A percentile compares a stretch with the other conserved stretches of the same genome.
These are phyloP conservation scores for Intellagama lesueurii DNA, from an alignment of 2,797 vertebrate genomes.

Conservation along the genomic window DNA sequence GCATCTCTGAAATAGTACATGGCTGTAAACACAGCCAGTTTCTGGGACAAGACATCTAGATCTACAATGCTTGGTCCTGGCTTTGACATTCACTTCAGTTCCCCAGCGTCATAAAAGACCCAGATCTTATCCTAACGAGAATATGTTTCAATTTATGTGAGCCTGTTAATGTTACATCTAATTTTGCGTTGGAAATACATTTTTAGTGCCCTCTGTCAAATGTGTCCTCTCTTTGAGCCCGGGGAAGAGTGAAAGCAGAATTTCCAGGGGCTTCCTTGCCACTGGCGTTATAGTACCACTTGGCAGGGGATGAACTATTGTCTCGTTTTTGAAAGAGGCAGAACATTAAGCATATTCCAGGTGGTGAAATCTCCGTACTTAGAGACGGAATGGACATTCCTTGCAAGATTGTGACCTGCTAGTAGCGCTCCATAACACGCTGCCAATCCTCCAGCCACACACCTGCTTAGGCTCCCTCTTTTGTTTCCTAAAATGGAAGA, in stretches of 20 bases:
- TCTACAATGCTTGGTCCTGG: background rate
- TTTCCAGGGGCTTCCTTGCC: background rate
- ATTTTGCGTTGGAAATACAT: background rate
- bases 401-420: background rate
- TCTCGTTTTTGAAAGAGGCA: background rate
- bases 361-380: background rate
- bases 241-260: background rate
- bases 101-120: conserved; percentile 14
- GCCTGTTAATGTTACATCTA: background rate
- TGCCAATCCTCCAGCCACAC: background rate
- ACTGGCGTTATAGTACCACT: background rate
- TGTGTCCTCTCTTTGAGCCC: background rate
- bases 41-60: conserved; percentile 18
- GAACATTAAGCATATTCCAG: background rate
- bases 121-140: conserved; percentile 17
- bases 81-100: background rate
- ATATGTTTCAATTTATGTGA: conserved; percentile 6
- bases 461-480: background rate
- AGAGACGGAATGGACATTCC: background rate
- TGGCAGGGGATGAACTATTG: background rate
- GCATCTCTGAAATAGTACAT: background rate
- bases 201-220: background rate
- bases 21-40: background rate
- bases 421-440: background rate
- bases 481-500: background rate